phyloP scores from a whole-genome alignment of 1,140 invertebrate species.

The Orius insidiosus region DNA sequence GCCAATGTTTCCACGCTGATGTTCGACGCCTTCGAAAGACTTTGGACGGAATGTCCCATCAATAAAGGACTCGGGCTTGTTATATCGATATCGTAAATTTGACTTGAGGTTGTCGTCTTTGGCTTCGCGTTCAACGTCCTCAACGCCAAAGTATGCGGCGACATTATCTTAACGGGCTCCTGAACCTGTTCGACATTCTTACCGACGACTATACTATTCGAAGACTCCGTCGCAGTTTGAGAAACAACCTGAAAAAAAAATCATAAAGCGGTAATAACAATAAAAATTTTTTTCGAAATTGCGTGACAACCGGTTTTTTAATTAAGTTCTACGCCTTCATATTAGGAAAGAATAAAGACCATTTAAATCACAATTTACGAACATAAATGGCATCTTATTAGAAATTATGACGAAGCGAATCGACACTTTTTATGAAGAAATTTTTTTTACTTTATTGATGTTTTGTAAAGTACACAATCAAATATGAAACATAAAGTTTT shows the following conservation, averaged over 20 bases:
- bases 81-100: constrained; percentile 14
- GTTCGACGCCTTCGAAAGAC: constrained; percentile 46
- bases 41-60: constrained; percentile 32
- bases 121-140: neutral
- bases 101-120: neutral
- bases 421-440: no score
- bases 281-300: no score
- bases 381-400: no score
- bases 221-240: neutral
- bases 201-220: constrained; percentile 8
- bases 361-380: no score
- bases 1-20: constrained; percentile 54
- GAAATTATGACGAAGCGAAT: no score
- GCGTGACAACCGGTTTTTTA: no score
- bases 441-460: no score
- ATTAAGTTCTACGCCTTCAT: no score
- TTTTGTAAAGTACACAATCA: no score
- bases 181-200: constrained; percentile 3
- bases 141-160: neutral
- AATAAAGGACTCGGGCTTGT: constrained; percentile 22
- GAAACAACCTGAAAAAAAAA: neutral
- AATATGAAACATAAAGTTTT: no score
- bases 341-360: no score
- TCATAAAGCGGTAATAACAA: no score
- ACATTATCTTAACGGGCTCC: neutral